phyloP scores from a whole-genome alignment of 2,113 vertebrate genomes.

The Rafetus swinhoei region DNA sequence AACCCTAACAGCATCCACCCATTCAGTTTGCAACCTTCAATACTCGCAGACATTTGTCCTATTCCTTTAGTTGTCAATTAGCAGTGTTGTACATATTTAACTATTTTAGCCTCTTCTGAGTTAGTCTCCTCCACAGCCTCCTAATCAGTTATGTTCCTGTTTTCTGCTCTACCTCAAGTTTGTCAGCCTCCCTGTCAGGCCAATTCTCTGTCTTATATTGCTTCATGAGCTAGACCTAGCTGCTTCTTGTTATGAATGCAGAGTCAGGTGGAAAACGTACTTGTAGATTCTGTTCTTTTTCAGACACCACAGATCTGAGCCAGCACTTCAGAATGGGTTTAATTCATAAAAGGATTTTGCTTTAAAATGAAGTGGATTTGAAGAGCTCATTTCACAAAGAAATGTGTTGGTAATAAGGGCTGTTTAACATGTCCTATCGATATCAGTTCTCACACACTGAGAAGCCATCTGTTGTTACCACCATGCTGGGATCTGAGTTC shows the following conservation, averaged over 20 bases:
- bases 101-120: not conserved
- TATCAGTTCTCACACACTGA: fast-evolving
- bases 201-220: not conserved
- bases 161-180: not conserved
- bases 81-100: not conserved
- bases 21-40: not conserved
- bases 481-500: not conserved
- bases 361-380: not conserved
- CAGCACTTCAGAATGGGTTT: not conserved
- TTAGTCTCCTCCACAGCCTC: not conserved
- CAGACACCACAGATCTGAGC: fast-evolving
- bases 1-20: not conserved
- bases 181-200: not conserved
- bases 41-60: fast-evolving
- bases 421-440: not conserved
- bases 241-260: not conserved
- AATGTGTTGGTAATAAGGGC: fast-evolving
- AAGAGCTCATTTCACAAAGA: not conserved
- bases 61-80: not conserved
- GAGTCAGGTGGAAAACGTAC: not conserved
- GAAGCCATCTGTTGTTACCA: not conserved
- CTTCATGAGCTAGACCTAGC: fast-evolving
- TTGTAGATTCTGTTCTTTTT: not conserved
- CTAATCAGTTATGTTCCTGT: not conserved
- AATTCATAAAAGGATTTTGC: not conserved